Base-by-base conservation (phyloP, 37 sponge, comb jelly and placozoan genomes). In the Cladorhizidae sp. region DNA sequence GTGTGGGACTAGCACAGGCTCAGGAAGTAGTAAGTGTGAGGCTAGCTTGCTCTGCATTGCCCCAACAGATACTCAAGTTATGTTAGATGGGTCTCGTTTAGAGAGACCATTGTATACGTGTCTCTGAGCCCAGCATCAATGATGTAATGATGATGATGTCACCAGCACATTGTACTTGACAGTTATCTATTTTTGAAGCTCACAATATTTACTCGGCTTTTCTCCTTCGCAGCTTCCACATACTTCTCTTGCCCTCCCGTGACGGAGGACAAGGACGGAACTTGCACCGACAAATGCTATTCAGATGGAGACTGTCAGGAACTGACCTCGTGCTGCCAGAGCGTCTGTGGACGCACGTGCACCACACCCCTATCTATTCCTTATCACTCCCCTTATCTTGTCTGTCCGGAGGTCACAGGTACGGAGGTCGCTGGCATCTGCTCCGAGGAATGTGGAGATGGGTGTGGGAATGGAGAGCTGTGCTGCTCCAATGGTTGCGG, bases 401-500 rank as follows among this genome's bases (percentile, higher is more conserved):
- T 37, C 20, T 87, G 81, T 36, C 87, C 87, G 29, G 50, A 57
- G 17, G 29, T 31, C 50, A 32, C 70, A n/a, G 64, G 39, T n/a
- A 56, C 61, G 21, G 79, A 78, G 28, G 54, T 45, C 6, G 71
- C 37, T 0, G 88, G 83, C 12, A 41, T 59, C 1, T 86, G 86
- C 36, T 33, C 23, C 7, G 70, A 75, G 39, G 63, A 59, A 15
- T 87, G 88, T 80, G 56, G 21, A 26, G 35, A 64, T 18, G 40
- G 40, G 32, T 45, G 40, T 0, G 65, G 32, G 26, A 43, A 1
- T 0, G 71, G 72, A 15, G 68, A 84, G 40, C 68, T 70, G 45
- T 90, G 90, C 70, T 90, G 90, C 56, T 80, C 90, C 76, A 90
- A 90, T 85, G 85, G 90, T 42, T 90, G 90, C 80, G 90, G 90